Base-by-base conservation (phyloP, 2,888 invertebrate species). In the Trachelus stipa region DNA sequence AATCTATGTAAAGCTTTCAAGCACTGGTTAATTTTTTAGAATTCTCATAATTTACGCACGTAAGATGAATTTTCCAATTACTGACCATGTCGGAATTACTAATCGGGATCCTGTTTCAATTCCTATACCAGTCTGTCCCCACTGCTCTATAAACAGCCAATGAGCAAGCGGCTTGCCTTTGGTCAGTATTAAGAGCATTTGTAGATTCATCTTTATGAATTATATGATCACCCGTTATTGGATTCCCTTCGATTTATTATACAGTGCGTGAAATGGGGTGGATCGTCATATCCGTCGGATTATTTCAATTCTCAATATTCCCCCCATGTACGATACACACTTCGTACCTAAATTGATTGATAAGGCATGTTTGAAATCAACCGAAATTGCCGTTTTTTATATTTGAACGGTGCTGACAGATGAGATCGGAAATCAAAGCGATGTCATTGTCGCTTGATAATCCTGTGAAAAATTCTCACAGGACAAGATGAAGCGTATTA, bases 1-100 rank as follows among this genome's bases (percentile, higher is more conserved):
- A 86, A 88, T 86, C 83, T 85, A 88, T 87, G 87, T 83, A 85
- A 86, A 87, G 83, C 77, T 80, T 73, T 68, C 75, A 81, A 77
- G 80, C 76, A 78, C 78, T 74, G 79, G 80, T 83, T 81, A 86
- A 86, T 79, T 85, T 83, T 85, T 79, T 35, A 80, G 81, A 84
- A 86, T 85, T 85, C 84, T 23, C 1, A 2, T 56, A 56, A 9
- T 56, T 0, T 15, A 56, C 1, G 9, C 2, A 9, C 6, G 6
- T 6, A 40, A 40, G 77, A 74, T 76, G 37, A 40, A 75, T 78
- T 75, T 23, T 31, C 35, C n/a, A 74, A 40, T 74, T 73, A 35
- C 37, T 73, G 37, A 4, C 71, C 71, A 30, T 31, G 73, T 68
- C 12, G 12, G 12, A 37, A 37, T 12, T 37, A 15, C 12, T 37